phyloP scores from a whole-genome alignment of 2,797 vertebrate species.

The Phoxinus dragarum region DNA sequence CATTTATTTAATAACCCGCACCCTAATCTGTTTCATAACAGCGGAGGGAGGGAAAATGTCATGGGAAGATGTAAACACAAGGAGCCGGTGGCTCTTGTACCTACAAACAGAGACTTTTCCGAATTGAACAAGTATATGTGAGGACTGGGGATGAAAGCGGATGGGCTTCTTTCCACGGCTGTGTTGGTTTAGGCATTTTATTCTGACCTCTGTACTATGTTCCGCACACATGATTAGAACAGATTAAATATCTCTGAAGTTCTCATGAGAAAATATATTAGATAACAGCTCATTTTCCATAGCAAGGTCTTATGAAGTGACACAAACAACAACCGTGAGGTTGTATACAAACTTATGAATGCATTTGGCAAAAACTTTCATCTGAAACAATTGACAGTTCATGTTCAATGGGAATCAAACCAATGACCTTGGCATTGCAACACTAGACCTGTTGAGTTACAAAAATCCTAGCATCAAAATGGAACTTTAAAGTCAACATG shows the following conservation, averaged over 20 bases:
- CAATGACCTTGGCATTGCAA: background rate
- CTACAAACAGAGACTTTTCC: constrained; percentile 74
- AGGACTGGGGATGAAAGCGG: constrained; percentile 29
- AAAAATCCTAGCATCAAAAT: background rate
- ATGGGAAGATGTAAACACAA: constrained; percentile 80
- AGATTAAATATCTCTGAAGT: constrained; percentile 54
- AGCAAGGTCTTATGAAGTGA: constrained; percentile 6
- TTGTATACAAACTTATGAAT: constrained; percentile 5
- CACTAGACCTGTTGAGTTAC: background rate
- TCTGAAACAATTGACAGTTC: background rate
- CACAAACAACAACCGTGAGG: background rate
- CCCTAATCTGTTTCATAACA: constrained; percentile 76
- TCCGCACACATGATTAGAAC: constrained; percentile 47
- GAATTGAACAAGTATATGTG: constrained; percentile 66
- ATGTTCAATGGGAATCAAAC: background rate
- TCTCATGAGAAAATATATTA: constrained; percentile 63
- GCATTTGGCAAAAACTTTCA: background rate
- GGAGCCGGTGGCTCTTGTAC: constrained; percentile 70
- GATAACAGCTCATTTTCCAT: constrained; percentile 19
- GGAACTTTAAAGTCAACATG: background rate
- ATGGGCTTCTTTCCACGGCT: background rate
- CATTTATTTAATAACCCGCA: constrained; percentile 79
- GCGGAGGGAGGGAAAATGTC: constrained; percentile 75
- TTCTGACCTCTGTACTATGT: constrained; percentile 37
- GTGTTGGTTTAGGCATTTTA: constrained; percentile 47